These are phyloP conservation scores for Colossoma macropomum DNA, from an alignment of 2,113 vertebrate genomes.

Conservation along the genomic window DNA sequence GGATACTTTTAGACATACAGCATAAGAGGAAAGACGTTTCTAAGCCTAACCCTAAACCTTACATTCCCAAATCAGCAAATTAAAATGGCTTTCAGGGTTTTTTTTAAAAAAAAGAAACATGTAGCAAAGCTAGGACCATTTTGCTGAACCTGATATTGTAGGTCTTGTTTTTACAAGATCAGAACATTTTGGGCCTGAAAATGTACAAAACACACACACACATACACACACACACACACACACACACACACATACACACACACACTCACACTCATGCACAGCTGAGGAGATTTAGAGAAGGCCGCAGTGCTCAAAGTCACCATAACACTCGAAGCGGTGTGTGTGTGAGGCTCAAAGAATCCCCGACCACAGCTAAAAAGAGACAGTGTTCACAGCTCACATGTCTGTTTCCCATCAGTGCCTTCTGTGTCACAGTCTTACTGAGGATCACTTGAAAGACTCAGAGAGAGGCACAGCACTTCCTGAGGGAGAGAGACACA, in stretches of 20 bases:
- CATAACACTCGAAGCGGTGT: background rate
- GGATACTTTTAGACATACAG: too few relatives aligned
- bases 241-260: background rate
- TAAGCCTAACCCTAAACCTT: too few relatives aligned
- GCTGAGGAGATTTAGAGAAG: conserved; percentile 34
- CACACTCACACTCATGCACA: conserved; percentile 24
- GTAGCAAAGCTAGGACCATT: too few relatives aligned
- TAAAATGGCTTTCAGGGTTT: too few relatives aligned
- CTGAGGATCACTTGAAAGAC: conserved; percentile 1
- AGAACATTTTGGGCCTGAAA: too few relatives aligned
- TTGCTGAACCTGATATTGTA: too few relatives aligned
- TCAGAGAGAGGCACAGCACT: background rate
- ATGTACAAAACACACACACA: too few relatives aligned
- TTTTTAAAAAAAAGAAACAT: too few relatives aligned
- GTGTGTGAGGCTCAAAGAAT: background rate
- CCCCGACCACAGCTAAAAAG: conserved; percentile 15
- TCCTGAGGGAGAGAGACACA: background rate
- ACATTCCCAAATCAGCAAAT: too few relatives aligned
- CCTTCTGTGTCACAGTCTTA: background rate
- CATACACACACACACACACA: background rate
- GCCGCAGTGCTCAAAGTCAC: conserved; percentile 9
- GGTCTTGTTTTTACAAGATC: too few relatives aligned
- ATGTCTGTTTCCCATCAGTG: conserved; percentile 37
- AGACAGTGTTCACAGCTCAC: background rate
- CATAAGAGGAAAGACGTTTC: too few relatives aligned